Base-by-base conservation (phyloP, 2,797 vertebrate species). In the Acanthurus leucopareius region DNA sequence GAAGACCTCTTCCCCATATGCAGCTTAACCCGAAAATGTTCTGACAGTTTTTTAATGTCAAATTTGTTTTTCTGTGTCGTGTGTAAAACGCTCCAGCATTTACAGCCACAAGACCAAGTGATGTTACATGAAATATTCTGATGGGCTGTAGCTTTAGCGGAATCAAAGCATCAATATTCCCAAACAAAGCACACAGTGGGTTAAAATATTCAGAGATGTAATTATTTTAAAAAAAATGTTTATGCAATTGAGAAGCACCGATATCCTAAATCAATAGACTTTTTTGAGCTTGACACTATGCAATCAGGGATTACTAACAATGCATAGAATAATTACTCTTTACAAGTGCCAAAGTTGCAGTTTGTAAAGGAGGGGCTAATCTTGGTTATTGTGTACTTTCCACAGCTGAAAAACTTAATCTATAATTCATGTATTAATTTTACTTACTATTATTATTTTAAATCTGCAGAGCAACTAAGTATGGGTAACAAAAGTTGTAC, bases 1-100 rank as follows among this genome's bases (percentile, higher is more conserved):
- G 38, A 51, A 85, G 72, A 74, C 66, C 58, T 76, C 77, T 84
- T 66, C 60, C 6, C 40, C 14, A 1, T 32, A 45, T 49, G 62
- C 28, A 56, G 71, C 57, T 75, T 64, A 69, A 77, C 16, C 9
- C 25, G 0, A 63, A 22, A 79, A 69, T 20, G 53, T 80, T 68
- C 9, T 0, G 2, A 7, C 13, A 20, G 42, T 35, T 54, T 71
- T 58, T 15, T 69, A 49, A 47, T 60, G 66, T 49, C 20, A 15
- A 17, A 25, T 56, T 71, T 44, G n/a, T 2, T 14, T 47, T 80
- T 52, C 45, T 35, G 32, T 35, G 32, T 35, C 32, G 32, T 47
- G 14, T 52, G 2, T 59, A 8, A 72, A 35, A 67, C 42, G 59
- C 48, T 53, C 3, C 56, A 66, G 16, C 17, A 60, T 72, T 65